Evolutionary conservation across 2,888 invertebrate genomes (phyloP), one percentile per base, ranked within the genome.

Genomic region (Camptogramma bilineatum): DNA sequence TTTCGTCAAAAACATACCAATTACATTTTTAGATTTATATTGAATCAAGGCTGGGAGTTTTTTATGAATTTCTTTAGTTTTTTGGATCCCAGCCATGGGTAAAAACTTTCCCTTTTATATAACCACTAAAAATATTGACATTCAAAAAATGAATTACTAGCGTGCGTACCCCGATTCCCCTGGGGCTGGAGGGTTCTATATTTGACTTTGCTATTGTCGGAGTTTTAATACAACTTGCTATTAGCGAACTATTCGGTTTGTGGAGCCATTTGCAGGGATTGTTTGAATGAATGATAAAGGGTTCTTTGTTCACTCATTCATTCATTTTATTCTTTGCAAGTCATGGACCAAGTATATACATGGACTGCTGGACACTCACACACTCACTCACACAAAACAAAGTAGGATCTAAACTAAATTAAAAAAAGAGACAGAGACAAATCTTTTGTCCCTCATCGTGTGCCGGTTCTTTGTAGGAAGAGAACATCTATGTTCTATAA

Each of bases 131-230:
- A 17, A 17, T 44, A 44, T 44, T 44, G 44, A 31, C 19, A 47
- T 47, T 47, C 5, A 47, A 47, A 18, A 47, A 47, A 21, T 53
- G 44, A 21, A 21, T 50, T 21, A 57, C n/a, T 34, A 34, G 21
- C 52, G 42, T 50, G 62, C 34, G 52, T 31, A 53, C 13, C 17
- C n/a, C 19, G 50, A 63, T 19, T 39, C 67, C 61, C 72, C 68
- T 51, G 70, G 69, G 72, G 66, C 47, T 9, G 60, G 53, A 34
- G 64, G 64, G 60, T 54, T 51, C 50, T 51, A 24, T 65, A 64
- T 66, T 69, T 67, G 48, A 62, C 55, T 61, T 61, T 55, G 61
- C 55, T 64, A 69, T 69, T 64, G 54, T 57, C 52, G 4, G 46
- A 42, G 50, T 53, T 28, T 28, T 28, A 28, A 4, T 28, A 28